These are phyloP conservation scores for Spongilla lacustris DNA, from an alignment of 37 sponge, comb jelly and placozoan species.

Conservation along the genomic window DNA sequence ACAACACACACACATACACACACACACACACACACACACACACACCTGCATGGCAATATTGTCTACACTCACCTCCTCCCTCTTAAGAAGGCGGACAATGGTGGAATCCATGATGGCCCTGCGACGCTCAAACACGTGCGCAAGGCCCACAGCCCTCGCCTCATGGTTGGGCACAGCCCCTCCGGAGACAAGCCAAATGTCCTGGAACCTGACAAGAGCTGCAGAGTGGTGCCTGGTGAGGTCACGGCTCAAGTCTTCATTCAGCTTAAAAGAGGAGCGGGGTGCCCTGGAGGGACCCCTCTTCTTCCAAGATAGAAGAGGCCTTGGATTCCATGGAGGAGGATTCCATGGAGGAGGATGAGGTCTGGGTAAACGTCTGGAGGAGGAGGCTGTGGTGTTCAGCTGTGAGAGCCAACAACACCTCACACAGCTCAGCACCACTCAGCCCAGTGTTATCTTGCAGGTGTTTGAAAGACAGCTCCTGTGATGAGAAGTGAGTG, in stretches of 20 bases:
- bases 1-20: neutral
- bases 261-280: constrained; percentile 24
- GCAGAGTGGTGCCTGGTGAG: neutral
- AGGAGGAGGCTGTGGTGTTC: constrained; percentile 24
- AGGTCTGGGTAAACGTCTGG: neutral
- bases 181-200: constrained; percentile 5
- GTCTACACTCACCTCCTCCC: constrained; percentile 63
- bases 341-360: neutral
- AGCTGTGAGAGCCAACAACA: constrained; percentile 32
- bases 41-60: constrained; percentile 51
- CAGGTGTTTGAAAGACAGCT: neutral
- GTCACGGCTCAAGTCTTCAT: constrained; percentile 2
- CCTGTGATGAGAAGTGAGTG: neutral
- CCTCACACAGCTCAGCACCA: constrained; percentile 34
- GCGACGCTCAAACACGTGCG: constrained; percentile 63
- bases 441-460: constrained; percentile 21
- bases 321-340: too few relatives aligned
- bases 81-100: constrained; percentile 67
- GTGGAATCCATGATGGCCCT: constrained; percentile 70
- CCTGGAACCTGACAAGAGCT: neutral
- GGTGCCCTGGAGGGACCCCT: constrained; percentile 1
- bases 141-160: constrained; percentile 27
- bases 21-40: constrained; percentile 22
- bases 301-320: neutral
- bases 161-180: neutral